A percentile compares a stretch with the other conserved stretches of the same genome.
Conservation (phyloP, 2,888 invertebrate species). For the Zele albiditarsus region DNA sequence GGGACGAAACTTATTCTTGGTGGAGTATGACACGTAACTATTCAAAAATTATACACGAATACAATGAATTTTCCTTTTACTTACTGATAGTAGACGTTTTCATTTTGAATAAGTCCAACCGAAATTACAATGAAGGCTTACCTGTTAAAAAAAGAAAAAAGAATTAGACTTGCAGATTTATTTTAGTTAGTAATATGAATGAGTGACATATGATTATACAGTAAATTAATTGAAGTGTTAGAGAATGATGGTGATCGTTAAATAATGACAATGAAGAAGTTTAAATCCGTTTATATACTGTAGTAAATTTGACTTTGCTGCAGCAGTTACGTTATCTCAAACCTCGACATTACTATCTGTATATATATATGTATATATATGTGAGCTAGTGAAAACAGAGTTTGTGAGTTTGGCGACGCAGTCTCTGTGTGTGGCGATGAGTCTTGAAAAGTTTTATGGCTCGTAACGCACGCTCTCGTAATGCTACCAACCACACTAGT, state of each 20-base stretch:
- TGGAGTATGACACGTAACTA: too few species aligned
- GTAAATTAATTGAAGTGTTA: background rate
- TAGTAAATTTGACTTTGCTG: conserved; percentile 1
- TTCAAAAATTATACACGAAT: too few species aligned
- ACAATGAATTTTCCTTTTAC: too few species aligned
- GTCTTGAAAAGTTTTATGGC: conserved; percentile 65
- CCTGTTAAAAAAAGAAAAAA: conserved; percentile 48
- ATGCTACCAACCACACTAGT: conserved; percentile 41
- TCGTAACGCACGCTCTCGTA: conserved; percentile 47
- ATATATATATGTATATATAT: background rate
- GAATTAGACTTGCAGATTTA: background rate
- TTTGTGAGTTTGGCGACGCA: conserved; percentile 38
- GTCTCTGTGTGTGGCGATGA: conserved; percentile 53
- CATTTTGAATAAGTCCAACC: too few species aligned
- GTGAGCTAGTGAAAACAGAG: conserved; percentile 32
- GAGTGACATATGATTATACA: background rate
- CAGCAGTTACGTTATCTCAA: conserved; percentile 16
- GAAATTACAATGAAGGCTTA: conserved; percentile 35
- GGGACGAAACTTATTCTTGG: too few species aligned
- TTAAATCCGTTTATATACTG: background rate
- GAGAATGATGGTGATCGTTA: conserved; percentile 28
- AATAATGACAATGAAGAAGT: conserved; percentile 32
- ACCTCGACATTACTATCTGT: background rate
- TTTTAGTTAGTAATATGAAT: background rate
- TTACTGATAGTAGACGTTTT: too few species aligned